A percentile compares a stretch with the other conserved stretches of the same genome.
Evolutionary conservation across 1,140 invertebrate genomes (phyloP).

Genomic region (Panonychus citri): DNA sequence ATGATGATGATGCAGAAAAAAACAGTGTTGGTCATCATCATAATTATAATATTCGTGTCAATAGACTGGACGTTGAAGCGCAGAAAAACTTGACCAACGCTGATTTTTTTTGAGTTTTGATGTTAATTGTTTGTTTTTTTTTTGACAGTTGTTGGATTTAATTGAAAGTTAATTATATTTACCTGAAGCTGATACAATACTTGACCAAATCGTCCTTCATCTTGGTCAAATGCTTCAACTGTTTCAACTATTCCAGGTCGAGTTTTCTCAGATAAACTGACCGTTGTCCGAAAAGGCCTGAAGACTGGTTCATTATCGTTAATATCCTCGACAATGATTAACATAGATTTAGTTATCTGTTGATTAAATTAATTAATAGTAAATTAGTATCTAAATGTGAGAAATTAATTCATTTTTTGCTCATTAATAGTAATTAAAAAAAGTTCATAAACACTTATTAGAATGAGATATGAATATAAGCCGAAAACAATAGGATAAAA

Average conservation of each 20-base stretch:
- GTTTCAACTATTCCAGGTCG: conserved; percentile 43
- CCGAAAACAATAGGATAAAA: no score
- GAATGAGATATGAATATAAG: no score
- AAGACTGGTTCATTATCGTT: conserved; percentile 66
- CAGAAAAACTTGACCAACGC: not conserved
- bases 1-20: no score
- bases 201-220: conserved; percentile 75
- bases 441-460: not conserved
- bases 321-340: conserved; percentile 50
- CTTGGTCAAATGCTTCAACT: conserved; percentile 61
- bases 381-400: not conserved
- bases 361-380: no score
- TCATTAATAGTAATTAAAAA: not conserved
- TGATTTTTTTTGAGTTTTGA: no score
- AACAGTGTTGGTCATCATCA: not conserved
- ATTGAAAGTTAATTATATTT: no score
- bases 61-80: not conserved
- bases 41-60: not conserved
- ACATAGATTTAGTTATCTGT: conserved; percentile 46
- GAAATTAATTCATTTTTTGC: not conserved
- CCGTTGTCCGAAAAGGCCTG: conserved; percentile 51
- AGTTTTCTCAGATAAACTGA: conserved; percentile 34
- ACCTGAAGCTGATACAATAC: conserved; percentile 26
- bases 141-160: not conserved
- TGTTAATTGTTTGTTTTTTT: no score